Evolutionary conservation across 2,113 vertebrate species (phyloP).

Genomic region (Bufo gargarizans): DNA sequence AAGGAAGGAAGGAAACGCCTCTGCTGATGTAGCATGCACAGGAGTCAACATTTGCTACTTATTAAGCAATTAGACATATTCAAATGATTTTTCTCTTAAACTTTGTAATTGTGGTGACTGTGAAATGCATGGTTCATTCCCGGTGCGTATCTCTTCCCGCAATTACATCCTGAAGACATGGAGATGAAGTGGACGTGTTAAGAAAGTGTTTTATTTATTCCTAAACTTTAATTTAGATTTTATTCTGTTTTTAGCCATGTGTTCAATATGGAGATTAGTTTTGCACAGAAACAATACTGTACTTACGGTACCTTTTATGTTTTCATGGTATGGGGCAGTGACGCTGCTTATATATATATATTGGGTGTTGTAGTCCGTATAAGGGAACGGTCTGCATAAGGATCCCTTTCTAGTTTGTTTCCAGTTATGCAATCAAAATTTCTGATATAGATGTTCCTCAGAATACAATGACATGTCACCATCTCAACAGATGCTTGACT

Average conservation of each 20-base stretch:
- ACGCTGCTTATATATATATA: not conserved
- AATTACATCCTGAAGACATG: not conserved
- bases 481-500: too few species aligned
- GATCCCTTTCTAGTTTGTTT: not conserved
- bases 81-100: not conserved
- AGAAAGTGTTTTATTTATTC: not conserved
- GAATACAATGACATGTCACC: too few species aligned
- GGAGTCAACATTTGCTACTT: not conserved
- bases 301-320: not conserved
- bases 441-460: too few species aligned
- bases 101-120: conserved; percentile 3
- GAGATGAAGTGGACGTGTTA: not conserved
- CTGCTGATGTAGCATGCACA: not conserved
- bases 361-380: not conserved
- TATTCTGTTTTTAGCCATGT: not conserved
- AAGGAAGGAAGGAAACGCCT: too few species aligned
- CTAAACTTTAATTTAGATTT: not conserved
- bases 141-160: not conserved
- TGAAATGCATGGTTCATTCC: conserved; percentile 15
- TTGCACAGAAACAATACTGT: not conserved
- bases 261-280: not conserved
- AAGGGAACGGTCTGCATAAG: not conserved
- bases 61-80: not conserved
- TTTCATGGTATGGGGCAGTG: not conserved
- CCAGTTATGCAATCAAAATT: not conserved